These are phyloP conservation scores for Proteles cristata DNA, from an alignment of 2,113 vertebrate species.

Conservation along the genomic window DNA sequence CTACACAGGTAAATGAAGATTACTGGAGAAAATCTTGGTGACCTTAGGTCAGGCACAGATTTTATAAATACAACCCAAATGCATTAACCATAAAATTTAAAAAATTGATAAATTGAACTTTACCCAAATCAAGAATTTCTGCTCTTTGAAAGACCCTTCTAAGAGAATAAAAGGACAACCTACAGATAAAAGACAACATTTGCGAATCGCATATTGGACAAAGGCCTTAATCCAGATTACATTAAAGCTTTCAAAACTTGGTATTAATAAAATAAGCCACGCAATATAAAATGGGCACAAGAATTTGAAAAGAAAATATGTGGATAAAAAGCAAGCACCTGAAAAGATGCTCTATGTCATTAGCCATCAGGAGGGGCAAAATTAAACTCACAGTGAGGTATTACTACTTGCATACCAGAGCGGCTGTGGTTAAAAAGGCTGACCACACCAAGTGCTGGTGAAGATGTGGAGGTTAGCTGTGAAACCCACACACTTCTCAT, in stretches of 20 bases:
- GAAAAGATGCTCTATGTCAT: not conserved
- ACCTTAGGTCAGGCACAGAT: not conserved
- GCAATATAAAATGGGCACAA: not conserved
- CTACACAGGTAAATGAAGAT: not conserved
- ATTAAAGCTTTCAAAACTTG: not conserved
- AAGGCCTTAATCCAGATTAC: not conserved
- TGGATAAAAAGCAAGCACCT: not conserved
- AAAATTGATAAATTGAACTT: not conserved
- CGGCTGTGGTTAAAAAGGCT: not conserved
- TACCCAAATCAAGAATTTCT: not conserved
- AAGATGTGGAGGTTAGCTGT: not conserved
- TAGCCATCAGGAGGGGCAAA: not conserved
- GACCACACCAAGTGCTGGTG: not conserved
- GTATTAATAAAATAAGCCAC: not conserved
- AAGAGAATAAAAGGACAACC: not conserved
- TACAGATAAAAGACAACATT: not conserved
- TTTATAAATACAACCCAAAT: not conserved
- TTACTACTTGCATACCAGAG: not conserved
- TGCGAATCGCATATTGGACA: not conserved
- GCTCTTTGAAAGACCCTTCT: not conserved
- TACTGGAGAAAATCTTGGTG: not conserved
- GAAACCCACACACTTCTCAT: not conserved
- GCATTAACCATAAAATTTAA: not conserved
- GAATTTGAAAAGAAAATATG: not conserved
- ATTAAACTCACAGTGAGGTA: not conserved